These are phyloP conservation scores for Luscinia luscinia DNA, from an alignment of 2,797 vertebrate genomes.

Conservation along the genomic window DNA sequence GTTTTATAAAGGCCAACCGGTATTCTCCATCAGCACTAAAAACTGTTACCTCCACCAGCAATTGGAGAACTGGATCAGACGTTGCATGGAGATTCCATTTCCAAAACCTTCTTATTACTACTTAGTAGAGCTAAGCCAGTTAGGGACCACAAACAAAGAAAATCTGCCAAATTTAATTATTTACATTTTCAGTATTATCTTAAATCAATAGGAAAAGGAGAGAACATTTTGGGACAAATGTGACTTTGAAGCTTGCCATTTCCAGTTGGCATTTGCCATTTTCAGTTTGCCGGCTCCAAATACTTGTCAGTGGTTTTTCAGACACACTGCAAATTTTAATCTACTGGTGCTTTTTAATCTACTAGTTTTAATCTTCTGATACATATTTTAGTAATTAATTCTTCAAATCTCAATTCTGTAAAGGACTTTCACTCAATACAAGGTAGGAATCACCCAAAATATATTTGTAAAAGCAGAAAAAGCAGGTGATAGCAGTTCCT, in stretches of 20 bases:
- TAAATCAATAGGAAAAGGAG: not conserved
- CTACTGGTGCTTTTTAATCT: not conserved
- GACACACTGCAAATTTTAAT: not conserved
- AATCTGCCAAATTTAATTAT: not conserved
- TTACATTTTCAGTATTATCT: not conserved
- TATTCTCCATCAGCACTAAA: not conserved
- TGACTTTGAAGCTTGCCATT: not conserved
- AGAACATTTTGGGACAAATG: not conserved
- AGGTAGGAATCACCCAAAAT: not conserved
- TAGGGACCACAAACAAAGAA: not conserved
- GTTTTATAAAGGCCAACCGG: not conserved
- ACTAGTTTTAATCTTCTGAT: not conserved
- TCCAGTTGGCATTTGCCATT: not conserved
- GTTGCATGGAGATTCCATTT: accelerated
- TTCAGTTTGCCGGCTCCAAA: not conserved
- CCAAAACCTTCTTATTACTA: not conserved
- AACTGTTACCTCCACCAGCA: not conserved
- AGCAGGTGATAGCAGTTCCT: not conserved
- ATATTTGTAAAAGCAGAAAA: not conserved
- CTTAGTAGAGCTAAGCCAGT: not conserved
- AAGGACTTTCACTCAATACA: not conserved
- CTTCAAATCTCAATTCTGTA: not conserved
- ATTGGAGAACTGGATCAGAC: not conserved
- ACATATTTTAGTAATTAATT: not conserved
- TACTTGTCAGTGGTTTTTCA: not conserved